Evolutionary conservation across 2,113 vertebrate genomes (phyloP).

Genomic region (Desmodus rotundus): DNA sequence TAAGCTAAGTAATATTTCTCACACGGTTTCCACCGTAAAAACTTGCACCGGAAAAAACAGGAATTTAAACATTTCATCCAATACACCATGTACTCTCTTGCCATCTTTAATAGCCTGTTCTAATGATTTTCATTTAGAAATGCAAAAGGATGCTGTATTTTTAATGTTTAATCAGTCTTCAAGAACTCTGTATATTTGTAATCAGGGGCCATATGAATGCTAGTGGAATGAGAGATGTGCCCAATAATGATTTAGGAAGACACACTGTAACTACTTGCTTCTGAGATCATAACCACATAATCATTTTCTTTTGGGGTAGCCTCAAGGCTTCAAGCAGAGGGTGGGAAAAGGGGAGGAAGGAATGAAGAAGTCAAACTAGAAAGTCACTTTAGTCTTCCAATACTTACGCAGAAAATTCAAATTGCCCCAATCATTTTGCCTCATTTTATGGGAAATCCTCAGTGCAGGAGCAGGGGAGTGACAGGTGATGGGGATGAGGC

Average conservation of each 20-base stretch:
- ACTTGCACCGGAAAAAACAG: constrained; percentile 44
- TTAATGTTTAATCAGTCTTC: constrained; percentile 59
- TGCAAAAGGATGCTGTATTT: constrained; percentile 57
- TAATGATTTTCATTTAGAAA: constrained; percentile 71
- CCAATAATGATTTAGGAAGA: constrained; percentile 32
- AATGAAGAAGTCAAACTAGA: neutral
- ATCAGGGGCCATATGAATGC: constrained; percentile 31
- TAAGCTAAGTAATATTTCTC: constrained; percentile 60
- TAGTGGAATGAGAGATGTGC: constrained; percentile 18
- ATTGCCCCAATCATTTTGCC: neutral
- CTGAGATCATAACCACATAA: neutral
- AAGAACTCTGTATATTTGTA: constrained; percentile 50
- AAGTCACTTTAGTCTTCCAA: neutral
- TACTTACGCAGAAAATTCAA: neutral
- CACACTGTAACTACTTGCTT: neutral
- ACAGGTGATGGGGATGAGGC: rapidly evolving
- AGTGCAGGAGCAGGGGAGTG: neutral
- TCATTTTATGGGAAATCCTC: neutral
- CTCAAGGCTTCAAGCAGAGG: neutral
- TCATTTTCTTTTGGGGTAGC: neutral
- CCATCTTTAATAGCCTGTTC: constrained; percentile 61
- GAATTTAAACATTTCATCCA: constrained; percentile 45
- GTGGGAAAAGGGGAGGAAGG: neutral
- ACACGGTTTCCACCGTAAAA: constrained; percentile 24
- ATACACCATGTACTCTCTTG: constrained; percentile 26